Evolutionary conservation across 2,113 vertebrate species (phyloP).

Genomic region (Mustela nigripes): DNA sequence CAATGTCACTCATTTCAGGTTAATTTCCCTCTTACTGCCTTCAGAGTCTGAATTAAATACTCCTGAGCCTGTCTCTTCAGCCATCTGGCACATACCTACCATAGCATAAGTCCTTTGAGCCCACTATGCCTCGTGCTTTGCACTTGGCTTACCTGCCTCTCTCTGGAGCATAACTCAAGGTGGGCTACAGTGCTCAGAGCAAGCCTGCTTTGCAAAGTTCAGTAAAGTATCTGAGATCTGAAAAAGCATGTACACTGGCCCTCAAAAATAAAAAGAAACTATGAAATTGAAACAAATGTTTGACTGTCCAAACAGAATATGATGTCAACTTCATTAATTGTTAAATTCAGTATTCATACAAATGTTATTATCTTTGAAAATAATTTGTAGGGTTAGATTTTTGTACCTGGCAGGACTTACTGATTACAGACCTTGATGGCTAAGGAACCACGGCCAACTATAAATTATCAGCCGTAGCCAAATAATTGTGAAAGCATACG

Average conservation of each 20-base stretch:
- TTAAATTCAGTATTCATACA: slow-evolving; percentile 69
- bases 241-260: not conserved
- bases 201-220: not conserved
- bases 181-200: not conserved
- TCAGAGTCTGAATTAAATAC: not conserved
- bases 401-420: not conserved
- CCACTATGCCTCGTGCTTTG: not conserved
- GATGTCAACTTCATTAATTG: slow-evolving; percentile 63
- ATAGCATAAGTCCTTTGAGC: not conserved
- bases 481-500: not conserved
- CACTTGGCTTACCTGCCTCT: not conserved
- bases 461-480: not conserved
- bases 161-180: not conserved
- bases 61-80: not conserved
- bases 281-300: slow-evolving; percentile 36
- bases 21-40: not conserved
- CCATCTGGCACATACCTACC: not conserved
- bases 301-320: slow-evolving; percentile 56
- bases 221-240: not conserved
- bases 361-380: slow-evolving; percentile 32
- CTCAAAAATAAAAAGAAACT: slow-evolving; percentile 9
- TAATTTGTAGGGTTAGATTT: not conserved
- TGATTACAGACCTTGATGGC: not conserved
- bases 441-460: not conserved
- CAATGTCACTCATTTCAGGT: not conserved